Base-by-base conservation (phyloP, 2,888 invertebrate genomes). In the Hyposoter dolosus region DNA sequence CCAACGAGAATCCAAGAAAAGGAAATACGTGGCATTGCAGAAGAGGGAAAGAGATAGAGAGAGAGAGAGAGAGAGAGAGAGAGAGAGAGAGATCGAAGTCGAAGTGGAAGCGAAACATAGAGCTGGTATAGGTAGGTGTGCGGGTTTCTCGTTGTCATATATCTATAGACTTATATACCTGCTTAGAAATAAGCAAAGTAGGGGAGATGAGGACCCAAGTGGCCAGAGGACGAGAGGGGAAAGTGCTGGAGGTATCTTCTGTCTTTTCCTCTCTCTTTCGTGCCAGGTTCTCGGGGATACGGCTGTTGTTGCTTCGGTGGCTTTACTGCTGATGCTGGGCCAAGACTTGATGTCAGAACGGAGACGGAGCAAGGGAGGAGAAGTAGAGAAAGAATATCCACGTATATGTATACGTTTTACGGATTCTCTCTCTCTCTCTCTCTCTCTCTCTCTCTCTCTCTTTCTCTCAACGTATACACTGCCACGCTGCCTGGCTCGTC, bases 221-320 rank as follows among this genome's bases (percentile, higher is more conserved):
- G 56, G 47, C 19, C 15, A 47, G 53, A 66, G 78, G 40, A 82
- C 40, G 68, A 75, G 66, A 77, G 86, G 86, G 82, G 87, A 84
- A 79, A 87, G 78, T 80, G 81, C 83, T 23, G 72, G 83, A 83
- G 84, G 85, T 83, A 71, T 79, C 75, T 86, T 74, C 65, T 60
- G 60, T 74, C 81, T 56, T 75, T 69, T 75, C 69, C 79, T 71
- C 79, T 40, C 60, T 79, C 69, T 28, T 19, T 79, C 65, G 50
- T 28, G 43, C 53, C 32, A 23, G 3, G 12, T 43, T 74, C 43
- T 32, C 28, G 56, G 35, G 7, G 6, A 47, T 40, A 17, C 43
- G 65, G 35, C 69, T 50, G 71, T 85, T 80, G 82, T 80, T 77
- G 66, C 76, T 75, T 43, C 77, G 68, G 65, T 50, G 43, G 56